Evolutionary conservation across 1,140 invertebrate genomes (phyloP).

Genomic region (Drosophila lacertosa): DNA sequence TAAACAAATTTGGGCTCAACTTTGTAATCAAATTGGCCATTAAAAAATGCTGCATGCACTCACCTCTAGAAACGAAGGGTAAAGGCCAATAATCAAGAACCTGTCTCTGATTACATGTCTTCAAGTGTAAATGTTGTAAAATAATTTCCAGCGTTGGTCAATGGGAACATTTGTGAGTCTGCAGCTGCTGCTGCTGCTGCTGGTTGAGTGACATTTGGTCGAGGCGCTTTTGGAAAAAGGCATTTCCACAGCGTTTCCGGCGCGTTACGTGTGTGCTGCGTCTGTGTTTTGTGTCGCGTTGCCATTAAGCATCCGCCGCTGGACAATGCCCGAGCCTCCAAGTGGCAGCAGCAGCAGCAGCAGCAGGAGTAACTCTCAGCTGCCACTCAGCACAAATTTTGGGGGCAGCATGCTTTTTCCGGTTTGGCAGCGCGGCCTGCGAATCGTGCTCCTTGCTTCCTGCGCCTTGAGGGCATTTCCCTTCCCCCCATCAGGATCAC

Average conservation of each 20-base stretch:
- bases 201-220: conserved; percentile 42
- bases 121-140: not conserved
- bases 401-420: conserved; percentile 76
- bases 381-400: conserved; percentile 78
- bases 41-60: no score
- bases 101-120: not conserved
- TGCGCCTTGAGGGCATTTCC: conserved; percentile 43
- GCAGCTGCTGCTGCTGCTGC: conserved; percentile 10
- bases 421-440: conserved; percentile 57
- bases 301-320: conserved; percentile 72
- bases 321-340: conserved; percentile 40
- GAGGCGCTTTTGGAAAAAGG: conserved; percentile 41
- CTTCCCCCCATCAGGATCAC: conserved; percentile 33
- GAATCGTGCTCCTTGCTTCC: conserved; percentile 20
- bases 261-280: conserved; percentile 35
- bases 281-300: conserved; percentile 61
- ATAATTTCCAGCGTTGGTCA: not conserved
- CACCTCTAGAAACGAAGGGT: no score
- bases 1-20: no score
- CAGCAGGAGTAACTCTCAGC: conserved; percentile 50
- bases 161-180: conserved; percentile 13
- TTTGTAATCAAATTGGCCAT: no score
- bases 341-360: conserved; percentile 30
- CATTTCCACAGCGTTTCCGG: conserved; percentile 70
- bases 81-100: no score